Evolutionary conservation across 2,797 vertebrate species (phyloP), one percentile per base, ranked within the genome.

Genomic region (Hippoglossus hippoglossus): DNA sequence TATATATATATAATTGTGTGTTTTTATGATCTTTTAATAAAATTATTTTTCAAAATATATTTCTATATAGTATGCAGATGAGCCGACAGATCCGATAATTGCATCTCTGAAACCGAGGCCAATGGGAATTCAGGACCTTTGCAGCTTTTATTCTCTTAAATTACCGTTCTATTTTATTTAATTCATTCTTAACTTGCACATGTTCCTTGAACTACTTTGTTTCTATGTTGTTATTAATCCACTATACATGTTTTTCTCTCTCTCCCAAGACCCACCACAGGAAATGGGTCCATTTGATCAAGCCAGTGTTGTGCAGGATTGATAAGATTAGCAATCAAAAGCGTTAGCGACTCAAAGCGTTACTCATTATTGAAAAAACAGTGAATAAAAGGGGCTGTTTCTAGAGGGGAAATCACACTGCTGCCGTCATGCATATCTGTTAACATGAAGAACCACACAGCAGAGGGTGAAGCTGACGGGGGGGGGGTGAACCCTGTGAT

Each of bases 301-400:
- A 76, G 80, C 15, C 82, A 85, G 80, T 83, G 87, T 92, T 92
- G 88, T 87, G 71, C 85, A 75, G 85, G 57, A 79, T 81, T 92
- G 92, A 93, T 92, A 92, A 92, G 90, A 93, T 91, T 88, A 87
- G 85, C 83, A 73, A 87, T 90, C 87, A 90, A 89, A 91, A 84
- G 81, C 81, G 60, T 89, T 88, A 71, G 70, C 63, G 65, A 81
- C 84, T 93, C 80, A 91, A 90, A 92, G 87, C 46, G 22, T 49
- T 56, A 76, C 84, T 84, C 80, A 80, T 89, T 91, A 87, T 84
- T 88, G 77, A 85, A 86, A 7, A 91, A 81, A 46, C 75, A 49
- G 63, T 66, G 71, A 77, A 80, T 85, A 73, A 84, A 88, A 85
- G 63, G 74, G 66, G 31, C 28, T 67, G 80, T 86, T 88, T 91